These are phyloP conservation scores for Drosophila melanica DNA, from an alignment of 1,140 invertebrate genomes.

Conservation along the genomic window DNA sequence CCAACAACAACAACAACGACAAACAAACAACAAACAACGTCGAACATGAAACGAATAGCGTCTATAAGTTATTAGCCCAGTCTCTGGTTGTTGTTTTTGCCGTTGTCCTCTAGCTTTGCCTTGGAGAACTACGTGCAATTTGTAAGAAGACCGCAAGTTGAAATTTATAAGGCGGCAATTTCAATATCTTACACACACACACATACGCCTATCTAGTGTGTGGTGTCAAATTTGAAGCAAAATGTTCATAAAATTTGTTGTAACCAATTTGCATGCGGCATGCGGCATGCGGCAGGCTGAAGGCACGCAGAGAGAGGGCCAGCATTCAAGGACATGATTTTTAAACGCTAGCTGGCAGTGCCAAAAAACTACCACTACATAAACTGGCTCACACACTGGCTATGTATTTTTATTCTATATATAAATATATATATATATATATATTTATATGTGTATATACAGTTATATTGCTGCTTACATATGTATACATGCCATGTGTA, in stretches of 20 bases:
- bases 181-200: conserved; percentile 57
- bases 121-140: conserved; percentile 53
- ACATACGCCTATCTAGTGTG: conserved; percentile 18
- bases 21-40: conserved; percentile 8
- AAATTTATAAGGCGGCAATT: conserved; percentile 77
- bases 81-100: conserved; percentile 18
- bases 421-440: background rate
- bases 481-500: conserved; percentile 54
- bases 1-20: conserved; percentile 12
- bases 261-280: conserved; percentile 72
- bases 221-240: conserved; percentile 75
- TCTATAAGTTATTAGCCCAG: conserved; percentile 72
- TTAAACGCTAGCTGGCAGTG: conserved; percentile 65
- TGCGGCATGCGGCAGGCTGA: conserved; percentile 23
- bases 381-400: conserved; percentile 38
- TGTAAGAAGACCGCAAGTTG: conserved; percentile 68
- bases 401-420: background rate
- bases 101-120: conserved; percentile 15
- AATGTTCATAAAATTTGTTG: conserved; percentile 77
- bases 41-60: conserved; percentile 8
- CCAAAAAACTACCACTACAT: conserved; percentile 57
- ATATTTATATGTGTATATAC: conserved; percentile 21
- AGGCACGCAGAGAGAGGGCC: background rate
- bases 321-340: conserved; percentile 73
- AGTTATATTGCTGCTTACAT: conserved; percentile 18